Evolutionary conservation across 2,113 vertebrate species (phyloP).

Genomic region (Stegastes partitus): DNA sequence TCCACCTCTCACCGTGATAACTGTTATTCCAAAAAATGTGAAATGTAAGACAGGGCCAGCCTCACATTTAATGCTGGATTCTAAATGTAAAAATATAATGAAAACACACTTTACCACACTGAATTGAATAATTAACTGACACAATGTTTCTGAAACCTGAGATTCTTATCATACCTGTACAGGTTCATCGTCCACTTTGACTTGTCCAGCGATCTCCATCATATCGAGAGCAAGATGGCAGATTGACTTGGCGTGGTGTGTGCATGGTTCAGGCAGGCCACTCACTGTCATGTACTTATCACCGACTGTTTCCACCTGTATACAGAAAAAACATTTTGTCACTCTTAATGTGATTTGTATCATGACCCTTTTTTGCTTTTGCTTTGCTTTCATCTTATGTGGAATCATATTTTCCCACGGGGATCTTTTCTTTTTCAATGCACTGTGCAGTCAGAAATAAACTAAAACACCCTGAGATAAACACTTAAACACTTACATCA

Average conservation of each 20-base stretch:
- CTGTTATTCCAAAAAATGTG: too few relatives aligned
- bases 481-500: conserved; percentile 80
- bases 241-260: conserved; percentile 96
- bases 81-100: too few relatives aligned
- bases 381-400: conserved; percentile 18
- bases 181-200: conserved; percentile 95
- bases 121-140: too few relatives aligned
- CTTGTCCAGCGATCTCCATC: conserved; percentile 98
- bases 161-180: conserved; percentile 88
- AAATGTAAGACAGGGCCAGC: too few relatives aligned
- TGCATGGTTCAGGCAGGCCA: conserved; percentile 96
- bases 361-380: not conserved
- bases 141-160: not conserved
- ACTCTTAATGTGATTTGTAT: not conserved
- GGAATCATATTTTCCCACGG: conserved; percentile 34
- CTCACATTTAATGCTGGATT: too few relatives aligned
- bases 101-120: too few relatives aligned
- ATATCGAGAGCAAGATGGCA: conserved; percentile 97
- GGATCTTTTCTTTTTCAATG: conserved; percentile 7
- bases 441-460: conserved; percentile 55
- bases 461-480: conserved; percentile 74
- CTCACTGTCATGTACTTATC: conserved; percentile 99
- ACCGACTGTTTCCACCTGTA: conserved; percentile 97
- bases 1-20: too few relatives aligned
- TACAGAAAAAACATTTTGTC: conserved; percentile 1